Evolutionary conservation across 2,888 invertebrate species (phyloP).

Genomic region (Zele albiditarsus): DNA sequence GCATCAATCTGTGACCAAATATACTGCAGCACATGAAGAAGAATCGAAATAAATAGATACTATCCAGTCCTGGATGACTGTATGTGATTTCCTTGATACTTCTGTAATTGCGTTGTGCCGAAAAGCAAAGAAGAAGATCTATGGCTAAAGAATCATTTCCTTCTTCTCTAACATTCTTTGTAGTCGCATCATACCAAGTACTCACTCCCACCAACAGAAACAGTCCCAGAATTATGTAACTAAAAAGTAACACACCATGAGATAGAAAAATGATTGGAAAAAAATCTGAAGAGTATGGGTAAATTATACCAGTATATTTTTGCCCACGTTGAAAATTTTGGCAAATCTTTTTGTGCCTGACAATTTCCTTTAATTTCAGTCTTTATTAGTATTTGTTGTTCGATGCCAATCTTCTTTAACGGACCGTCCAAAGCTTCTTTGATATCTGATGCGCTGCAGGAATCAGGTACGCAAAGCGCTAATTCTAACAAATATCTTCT

Average conservation of each 20-base stretch:
- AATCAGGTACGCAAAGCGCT: slow-evolving; percentile 79
- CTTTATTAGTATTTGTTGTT: slow-evolving; percentile 52
- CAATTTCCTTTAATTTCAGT: slow-evolving; percentile 54
- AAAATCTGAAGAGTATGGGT: slow-evolving; percentile 10
- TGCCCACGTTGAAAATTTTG: slow-evolving; percentile 48
- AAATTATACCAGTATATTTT: slow-evolving; percentile 55
- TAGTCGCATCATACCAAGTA: slow-evolving; percentile 51
- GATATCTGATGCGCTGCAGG: slow-evolving; percentile 76
- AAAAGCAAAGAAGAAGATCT: slow-evolving; percentile 60
- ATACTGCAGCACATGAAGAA: slow-evolving; percentile 53
- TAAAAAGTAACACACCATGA: slow-evolving; percentile 33
- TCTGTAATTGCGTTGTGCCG: slow-evolving; percentile 57
- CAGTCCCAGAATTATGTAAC: slow-evolving; percentile 45
- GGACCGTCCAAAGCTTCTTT: slow-evolving; percentile 74
- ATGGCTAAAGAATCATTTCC: slow-evolving; percentile 13
- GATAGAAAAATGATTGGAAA: background rate
- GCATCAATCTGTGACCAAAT: slow-evolving; percentile 57
- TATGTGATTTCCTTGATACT: slow-evolving; percentile 52
- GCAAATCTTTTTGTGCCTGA: slow-evolving; percentile 54
- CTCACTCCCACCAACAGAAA: slow-evolving; percentile 46
- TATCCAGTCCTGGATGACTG: slow-evolving; percentile 59
- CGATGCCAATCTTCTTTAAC: slow-evolving; percentile 68
- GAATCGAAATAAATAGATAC: slow-evolving; percentile 58
- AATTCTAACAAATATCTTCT: slow-evolving; percentile 56
- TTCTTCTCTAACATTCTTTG: slow-evolving; percentile 17